These are phyloP conservation scores for Archocentrus centrarchus DNA, from an alignment of 2,113 vertebrate species.

Conservation along the genomic window DNA sequence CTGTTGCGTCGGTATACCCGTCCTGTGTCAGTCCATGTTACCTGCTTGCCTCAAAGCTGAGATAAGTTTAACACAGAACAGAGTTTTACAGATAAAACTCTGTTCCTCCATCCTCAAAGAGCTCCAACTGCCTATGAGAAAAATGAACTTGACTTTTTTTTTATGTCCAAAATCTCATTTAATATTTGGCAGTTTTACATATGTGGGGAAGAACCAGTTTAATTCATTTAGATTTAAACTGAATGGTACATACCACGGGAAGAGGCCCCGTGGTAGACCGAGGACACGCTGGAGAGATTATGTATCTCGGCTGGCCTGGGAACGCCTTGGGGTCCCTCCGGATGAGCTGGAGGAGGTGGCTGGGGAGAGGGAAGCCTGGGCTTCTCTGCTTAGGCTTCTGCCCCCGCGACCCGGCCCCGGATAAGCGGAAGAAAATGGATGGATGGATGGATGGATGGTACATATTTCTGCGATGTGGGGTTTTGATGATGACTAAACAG, in stretches of 20 bases:
- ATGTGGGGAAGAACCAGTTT: neutral
- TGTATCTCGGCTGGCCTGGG: no score
- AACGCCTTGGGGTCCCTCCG: no score
- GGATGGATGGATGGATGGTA: no score
- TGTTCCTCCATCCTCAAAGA: neutral
- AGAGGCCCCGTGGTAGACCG: no score
- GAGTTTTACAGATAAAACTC: neutral
- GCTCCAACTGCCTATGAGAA: neutral
- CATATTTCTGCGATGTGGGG: neutral
- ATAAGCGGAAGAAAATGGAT: no score
- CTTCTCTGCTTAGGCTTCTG: no score
- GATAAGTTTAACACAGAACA: neutral
- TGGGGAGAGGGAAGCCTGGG: no score
- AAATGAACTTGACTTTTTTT: neutral
- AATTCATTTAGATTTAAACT: neutral
- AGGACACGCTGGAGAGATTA: no score
- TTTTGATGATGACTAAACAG: neutral
- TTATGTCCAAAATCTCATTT: neutral
- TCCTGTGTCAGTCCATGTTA: neutral
- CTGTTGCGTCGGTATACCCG: neutral
- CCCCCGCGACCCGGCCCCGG: no score
- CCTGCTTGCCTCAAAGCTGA: neutral
- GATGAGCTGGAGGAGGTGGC: no score
- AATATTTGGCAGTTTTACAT: neutral
- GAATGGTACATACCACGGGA: accelerated